Percentiles rank a stretch among this genome's conserved stretches.
phyloP scores from a whole-genome alignment of 2,888 invertebrate genomes.

The Lissonota sp. region DNA sequence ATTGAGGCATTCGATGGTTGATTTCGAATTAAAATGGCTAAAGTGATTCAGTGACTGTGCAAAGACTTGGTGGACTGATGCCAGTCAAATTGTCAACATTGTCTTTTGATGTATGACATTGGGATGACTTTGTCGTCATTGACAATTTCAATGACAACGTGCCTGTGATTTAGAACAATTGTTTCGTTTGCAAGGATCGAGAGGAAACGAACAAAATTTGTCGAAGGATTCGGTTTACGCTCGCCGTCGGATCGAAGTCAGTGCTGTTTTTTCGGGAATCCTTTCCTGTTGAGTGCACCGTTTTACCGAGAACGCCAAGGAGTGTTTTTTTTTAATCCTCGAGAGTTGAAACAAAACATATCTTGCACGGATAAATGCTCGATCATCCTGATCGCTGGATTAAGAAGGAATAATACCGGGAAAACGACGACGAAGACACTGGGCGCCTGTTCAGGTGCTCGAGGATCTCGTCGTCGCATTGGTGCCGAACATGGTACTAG shows the following conservation, averaged over 20 bases:
- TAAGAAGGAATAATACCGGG: constrained; percentile 38
- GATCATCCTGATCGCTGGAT: constrained; percentile 14
- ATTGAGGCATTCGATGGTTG: not conserved
- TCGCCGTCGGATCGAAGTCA: constrained; percentile 62
- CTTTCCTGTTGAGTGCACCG: not conserved
- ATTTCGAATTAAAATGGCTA: not conserved
- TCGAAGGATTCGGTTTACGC: constrained; percentile 21
- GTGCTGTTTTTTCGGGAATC: not conserved
- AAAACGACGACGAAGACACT: constrained; percentile 16
- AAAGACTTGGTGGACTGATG: not conserved
- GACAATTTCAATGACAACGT: not conserved
- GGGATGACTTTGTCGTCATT: not conserved
- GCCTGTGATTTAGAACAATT: constrained; percentile 1
- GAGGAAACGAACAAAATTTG: not conserved
- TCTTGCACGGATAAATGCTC: constrained; percentile 31
- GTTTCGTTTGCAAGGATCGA: not conserved
- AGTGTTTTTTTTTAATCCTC: too few relatives aligned
- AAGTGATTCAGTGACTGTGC: constrained; percentile 33
- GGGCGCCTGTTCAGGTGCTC: constrained; percentile 55
- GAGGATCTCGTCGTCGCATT: constrained; percentile 73
- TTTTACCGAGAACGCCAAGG: not conserved
- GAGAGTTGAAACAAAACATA: not conserved
- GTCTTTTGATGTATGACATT: not conserved
- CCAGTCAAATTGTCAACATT: not conserved
- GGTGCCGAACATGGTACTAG: constrained; percentile 83